phyloP scores from a whole-genome alignment of 1,140 invertebrate species.

The Brachionus asplanchnoidis region DNA sequence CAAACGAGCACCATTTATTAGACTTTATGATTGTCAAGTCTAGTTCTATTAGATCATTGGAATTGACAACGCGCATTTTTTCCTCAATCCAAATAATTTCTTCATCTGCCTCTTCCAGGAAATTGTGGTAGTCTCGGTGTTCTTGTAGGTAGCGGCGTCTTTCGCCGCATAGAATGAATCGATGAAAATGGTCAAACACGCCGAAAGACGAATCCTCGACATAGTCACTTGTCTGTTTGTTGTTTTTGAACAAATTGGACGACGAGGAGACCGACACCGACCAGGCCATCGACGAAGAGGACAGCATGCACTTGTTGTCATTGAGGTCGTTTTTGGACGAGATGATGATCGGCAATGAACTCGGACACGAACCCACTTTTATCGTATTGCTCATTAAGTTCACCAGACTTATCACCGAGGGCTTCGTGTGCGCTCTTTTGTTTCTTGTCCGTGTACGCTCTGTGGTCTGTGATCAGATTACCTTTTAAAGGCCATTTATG shows the following conservation, averaged over 20 bases:
- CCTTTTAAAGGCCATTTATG: not conserved
- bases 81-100: slow-evolving; percentile 98
- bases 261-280: not conserved
- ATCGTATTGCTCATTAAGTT: not conserved
- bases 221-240: not conserved
- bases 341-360: not conserved
- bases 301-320: not conserved
- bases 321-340: not conserved
- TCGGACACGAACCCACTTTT: not conserved
- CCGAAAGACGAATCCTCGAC: slow-evolving; percentile 5
- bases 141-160: slow-evolving; percentile 78
- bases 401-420: not conserved
- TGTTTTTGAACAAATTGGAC: not conserved
- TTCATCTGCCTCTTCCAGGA: slow-evolving; percentile 97
- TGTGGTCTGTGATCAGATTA: not conserved
- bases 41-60: slow-evolving; percentile 53
- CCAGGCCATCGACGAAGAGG: not conserved
- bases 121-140: slow-evolving; percentile 85
- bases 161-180: slow-evolving; percentile 69
- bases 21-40: not conserved
- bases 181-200: not conserved
- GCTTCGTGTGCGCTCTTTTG: not conserved
- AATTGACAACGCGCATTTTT: slow-evolving; percentile 91
- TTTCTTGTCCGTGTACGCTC: not conserved
- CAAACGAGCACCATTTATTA: not conserved